Base-by-base conservation (phyloP, 2,797 vertebrate species). In the Rhynchonycteris naso region DNA sequence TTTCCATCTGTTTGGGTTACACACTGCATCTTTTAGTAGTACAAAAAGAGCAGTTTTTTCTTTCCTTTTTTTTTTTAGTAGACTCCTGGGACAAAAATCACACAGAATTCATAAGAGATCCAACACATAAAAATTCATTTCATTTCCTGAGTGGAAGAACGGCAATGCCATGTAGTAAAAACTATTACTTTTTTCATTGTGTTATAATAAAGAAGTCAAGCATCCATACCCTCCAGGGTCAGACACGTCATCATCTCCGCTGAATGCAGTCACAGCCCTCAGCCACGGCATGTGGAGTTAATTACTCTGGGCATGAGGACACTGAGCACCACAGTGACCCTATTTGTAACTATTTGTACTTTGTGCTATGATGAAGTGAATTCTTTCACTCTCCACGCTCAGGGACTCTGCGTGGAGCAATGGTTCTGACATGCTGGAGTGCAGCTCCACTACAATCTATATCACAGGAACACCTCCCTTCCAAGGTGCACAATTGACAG, bases 391-490 rank as follows among this genome's bases (percentile, higher is more conserved):
- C 90, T 93, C 86, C 97, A 97, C 86, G 79, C 74, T 96, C 94
- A 14, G 78, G 78, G 76, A 33, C 92, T 97, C 93, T 97, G 90
- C 97, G 96, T 96, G 91, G 90, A 97, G 96, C 66, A 84, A 96
- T 98, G 96, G 97, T 94, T 98, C 95, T 94, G 76, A 30, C 63
- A 65, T 88, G 95, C 93, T 26, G 30, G 95, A 97, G 94, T 92
- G 92, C 96, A 98, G 97, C 96, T 98, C 97, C 94, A 1, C 97
- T 98, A 97, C 98, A 98, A 98, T 97, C 98, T 98, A 24, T 30
- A 22, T 54, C 87, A 0, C 96, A 93, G 95, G 97, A 97, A 98
- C 93, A 96, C 97, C 98, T 97, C 68, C 98, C 98, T 98, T 97
- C 95, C 68, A 97, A 75, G 80, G 95, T 96, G 96, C 94, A 93